A percentile compares a stretch with the other conserved stretches of the same genome.
phyloP scores from a whole-genome alignment of 2,797 vertebrate species.

The Myioborus melanocephalus region DNA sequence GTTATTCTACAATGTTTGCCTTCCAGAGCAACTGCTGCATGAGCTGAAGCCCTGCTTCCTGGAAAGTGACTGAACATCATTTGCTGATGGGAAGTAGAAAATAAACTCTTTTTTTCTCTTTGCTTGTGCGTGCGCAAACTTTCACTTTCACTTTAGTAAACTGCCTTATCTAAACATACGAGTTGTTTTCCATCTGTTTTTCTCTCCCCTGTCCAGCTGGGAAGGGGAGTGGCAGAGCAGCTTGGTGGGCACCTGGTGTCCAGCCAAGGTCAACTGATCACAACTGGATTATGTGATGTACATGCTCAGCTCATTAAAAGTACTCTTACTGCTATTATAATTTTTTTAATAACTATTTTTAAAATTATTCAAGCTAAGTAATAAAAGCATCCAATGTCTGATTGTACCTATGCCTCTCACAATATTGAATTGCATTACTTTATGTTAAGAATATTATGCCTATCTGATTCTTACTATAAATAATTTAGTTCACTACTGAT shows the following conservation, averaged over 20 bases:
- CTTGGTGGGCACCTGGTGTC: not conserved
- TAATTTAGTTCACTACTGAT: not conserved
- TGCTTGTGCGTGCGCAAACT: not conserved
- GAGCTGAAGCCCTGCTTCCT: not conserved
- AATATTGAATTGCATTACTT: not conserved
- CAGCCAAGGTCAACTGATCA: not conserved
- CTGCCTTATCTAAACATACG: not conserved
- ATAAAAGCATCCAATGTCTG: not conserved
- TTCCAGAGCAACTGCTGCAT: not conserved
- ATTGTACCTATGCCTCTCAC: not conserved
- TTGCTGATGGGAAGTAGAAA: not conserved
- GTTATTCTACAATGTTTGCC: not conserved
- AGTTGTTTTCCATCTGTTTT: not conserved
- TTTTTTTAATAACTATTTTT: not conserved
- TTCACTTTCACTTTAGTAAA: not conserved
- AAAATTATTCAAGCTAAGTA: not conserved
- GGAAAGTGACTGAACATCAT: not conserved
- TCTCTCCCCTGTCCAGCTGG: too few species aligned
- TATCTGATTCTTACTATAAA: not conserved
- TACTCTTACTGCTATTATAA: not conserved
- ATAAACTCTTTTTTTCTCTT: not conserved
- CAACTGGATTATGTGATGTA: not conserved
- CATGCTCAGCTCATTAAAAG: not conserved
- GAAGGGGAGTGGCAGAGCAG: not conserved
- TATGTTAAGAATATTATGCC: not conserved